Evolutionary conservation across 2,113 vertebrate species (phyloP), one percentile per base, ranked within the genome.

Genomic region (Galeopterus variegatus): DNA sequence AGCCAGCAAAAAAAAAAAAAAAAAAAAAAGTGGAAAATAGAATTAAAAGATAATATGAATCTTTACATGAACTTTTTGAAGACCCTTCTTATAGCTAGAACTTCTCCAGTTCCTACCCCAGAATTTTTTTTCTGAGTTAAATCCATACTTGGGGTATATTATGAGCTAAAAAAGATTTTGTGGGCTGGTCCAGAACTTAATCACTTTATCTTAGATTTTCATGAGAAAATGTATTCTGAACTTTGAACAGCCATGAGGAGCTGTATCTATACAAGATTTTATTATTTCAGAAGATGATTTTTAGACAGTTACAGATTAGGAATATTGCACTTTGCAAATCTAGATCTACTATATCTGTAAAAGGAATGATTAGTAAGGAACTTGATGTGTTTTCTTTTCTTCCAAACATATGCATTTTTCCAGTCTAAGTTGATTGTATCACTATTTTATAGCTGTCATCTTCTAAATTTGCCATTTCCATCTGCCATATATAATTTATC

Each of bases 101-200:
- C 82, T 48, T 95, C 36, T 88, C 70, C 84, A 84, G 26, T 90
- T 93, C 54, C 45, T 64, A 56, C 75, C 28, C n/a, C 23, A 64
- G 54, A 90, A 28, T 58, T 65, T 70, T 70, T 70, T 70, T 88
- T 75, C 69, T 77, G 88, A 50, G 41, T 73, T 84, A 89, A 92
- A 86, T n/a, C 12, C 80, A 83, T 50, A 19, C 65, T 58, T 75
- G 56, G 56, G 33, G 31, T 77, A 33, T 86, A 64, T 54, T 86
- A 41, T 45, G n/a, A 41, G 26, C 52, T 54, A n/a, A 76, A 69
- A 69, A 36, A 26, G 31, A 56, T 90, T 94, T 60, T 77, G 36
- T 79, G 72, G 41, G 10, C 31, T 69, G 60, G 31, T 56, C 17
- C 54, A 50, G n/a, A 58, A 64, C 33, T 15, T 36, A 70, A 58